These are phyloP conservation scores for Timema cristinae DNA, from an alignment of 2,888 invertebrate genomes.

Conservation along the genomic window DNA sequence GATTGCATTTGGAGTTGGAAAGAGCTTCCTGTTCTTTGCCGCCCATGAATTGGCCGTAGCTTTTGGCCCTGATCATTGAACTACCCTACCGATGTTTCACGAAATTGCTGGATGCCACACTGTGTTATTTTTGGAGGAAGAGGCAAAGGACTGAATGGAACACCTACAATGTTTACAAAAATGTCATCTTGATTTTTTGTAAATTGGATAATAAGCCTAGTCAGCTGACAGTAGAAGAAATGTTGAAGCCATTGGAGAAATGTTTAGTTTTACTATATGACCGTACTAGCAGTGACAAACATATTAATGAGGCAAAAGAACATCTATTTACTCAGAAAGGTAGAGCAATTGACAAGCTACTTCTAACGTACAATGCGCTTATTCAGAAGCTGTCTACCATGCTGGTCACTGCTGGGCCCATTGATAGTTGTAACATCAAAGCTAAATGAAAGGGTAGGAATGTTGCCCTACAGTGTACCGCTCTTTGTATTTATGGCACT, in stretches of 20 bases:
- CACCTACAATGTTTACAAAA: neutral
- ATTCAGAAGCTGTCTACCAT: neutral
- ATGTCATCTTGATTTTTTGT: neutral
- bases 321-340: neutral
- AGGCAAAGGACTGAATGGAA: conserved; percentile 1
- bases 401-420: neutral
- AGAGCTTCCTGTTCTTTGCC: neutral
- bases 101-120: neutral
- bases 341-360: conserved; percentile 10
- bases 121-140: conserved; percentile 7
- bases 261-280: neutral
- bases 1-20: conserved; percentile 2
- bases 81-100: conserved; percentile 1
- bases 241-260: neutral
- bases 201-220: neutral
- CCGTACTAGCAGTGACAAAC: neutral
- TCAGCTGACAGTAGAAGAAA: neutral
- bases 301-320: neutral
- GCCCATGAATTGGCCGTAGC: neutral
- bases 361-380: neutral
- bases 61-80: neutral
- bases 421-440: neutral
- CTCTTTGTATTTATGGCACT: no score
- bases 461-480: no score
- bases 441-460: neutral